Percentiles rank a stretch among this genome's conserved stretches.
phyloP scores from a whole-genome alignment of 2,113 vertebrate genomes.

The Globicephala melas region DNA sequence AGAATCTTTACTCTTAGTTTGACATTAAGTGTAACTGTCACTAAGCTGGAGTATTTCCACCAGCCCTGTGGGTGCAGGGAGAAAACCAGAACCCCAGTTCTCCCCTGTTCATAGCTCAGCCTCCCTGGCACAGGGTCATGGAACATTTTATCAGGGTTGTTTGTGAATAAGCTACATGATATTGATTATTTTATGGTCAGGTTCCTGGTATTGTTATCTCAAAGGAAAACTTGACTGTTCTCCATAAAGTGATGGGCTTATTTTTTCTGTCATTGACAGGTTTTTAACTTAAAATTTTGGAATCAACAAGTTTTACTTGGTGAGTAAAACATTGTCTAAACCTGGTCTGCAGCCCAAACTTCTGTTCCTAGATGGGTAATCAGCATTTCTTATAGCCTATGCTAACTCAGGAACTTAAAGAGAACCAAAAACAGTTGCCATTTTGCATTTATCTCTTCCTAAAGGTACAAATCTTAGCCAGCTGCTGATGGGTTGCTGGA shows the following conservation, averaged over 20 bases:
- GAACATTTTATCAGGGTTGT: not conserved
- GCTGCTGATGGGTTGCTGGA: not conserved
- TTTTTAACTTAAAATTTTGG: slow-evolving; percentile 32
- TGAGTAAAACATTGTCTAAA: not conserved
- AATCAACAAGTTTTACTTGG: not conserved
- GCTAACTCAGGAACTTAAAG: not conserved
- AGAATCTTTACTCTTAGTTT: not conserved
- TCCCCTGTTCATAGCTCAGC: not conserved
- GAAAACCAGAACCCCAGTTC: not conserved
- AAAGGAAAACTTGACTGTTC: not conserved
- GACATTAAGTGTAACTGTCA: not conserved
- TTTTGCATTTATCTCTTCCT: not conserved
- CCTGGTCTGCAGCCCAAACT: not conserved
- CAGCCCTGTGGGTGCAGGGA: not conserved
- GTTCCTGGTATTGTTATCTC: not conserved
- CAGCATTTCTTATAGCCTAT: not conserved
- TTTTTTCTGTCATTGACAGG: not conserved
- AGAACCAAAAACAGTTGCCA: not conserved
- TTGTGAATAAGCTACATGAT: not conserved
- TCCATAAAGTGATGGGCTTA: not conserved
- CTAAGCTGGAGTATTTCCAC: not conserved
- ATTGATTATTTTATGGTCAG: not conserved
- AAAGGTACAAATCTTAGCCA: not conserved
- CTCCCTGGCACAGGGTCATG: not conserved
- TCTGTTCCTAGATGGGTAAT: not conserved